Percentiles rank a stretch among this genome's conserved stretches.
phyloP scores from a whole-genome alignment of 23 tunicate species.

The Diplosoma virens region DNA sequence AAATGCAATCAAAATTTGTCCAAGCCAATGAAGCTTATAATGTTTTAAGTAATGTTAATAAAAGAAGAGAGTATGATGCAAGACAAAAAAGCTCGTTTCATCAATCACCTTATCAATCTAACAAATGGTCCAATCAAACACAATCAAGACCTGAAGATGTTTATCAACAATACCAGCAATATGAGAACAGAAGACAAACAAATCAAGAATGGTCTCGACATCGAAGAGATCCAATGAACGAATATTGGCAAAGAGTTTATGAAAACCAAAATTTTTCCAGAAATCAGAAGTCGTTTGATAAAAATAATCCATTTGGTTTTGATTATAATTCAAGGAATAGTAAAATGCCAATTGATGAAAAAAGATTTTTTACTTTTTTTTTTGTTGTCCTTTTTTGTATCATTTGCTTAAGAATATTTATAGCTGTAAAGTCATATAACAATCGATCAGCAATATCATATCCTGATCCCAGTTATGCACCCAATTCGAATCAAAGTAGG shows the following conservation, averaged over 20 bases:
- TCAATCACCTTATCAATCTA: not conserved
- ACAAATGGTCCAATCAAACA: not conserved
- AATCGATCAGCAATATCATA: too few species aligned
- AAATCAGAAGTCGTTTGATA: not conserved
- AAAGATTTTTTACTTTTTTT: not conserved
- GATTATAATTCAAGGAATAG: too few species aligned
- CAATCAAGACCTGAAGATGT: slow-evolving; percentile 47
- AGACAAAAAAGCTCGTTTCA: not conserved
- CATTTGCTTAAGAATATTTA: not conserved
- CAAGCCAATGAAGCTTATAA: slow-evolving; percentile 30
- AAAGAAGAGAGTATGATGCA: slow-evolving; percentile 34
- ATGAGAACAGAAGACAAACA: not conserved
- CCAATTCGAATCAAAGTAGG: too few species aligned
- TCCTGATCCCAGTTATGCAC: too few species aligned
- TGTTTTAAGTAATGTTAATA: slow-evolving; percentile 3
- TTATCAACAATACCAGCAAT: slow-evolving; percentile 20
- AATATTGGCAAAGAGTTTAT: slow-evolving; percentile 42
- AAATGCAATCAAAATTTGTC: slow-evolving; percentile 36
- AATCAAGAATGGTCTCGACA: not conserved
- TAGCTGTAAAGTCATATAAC: too few species aligned
- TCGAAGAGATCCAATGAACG: slow-evolving; percentile 15
- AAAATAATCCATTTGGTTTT: too few species aligned
- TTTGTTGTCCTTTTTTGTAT: not conserved
- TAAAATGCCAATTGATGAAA: not conserved
- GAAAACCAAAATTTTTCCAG: not conserved